Evolutionary conservation across 2,113 vertebrate species (phyloP), one percentile per base, ranked within the genome.

Genomic region (Oxygymnocypris stewartii): DNA sequence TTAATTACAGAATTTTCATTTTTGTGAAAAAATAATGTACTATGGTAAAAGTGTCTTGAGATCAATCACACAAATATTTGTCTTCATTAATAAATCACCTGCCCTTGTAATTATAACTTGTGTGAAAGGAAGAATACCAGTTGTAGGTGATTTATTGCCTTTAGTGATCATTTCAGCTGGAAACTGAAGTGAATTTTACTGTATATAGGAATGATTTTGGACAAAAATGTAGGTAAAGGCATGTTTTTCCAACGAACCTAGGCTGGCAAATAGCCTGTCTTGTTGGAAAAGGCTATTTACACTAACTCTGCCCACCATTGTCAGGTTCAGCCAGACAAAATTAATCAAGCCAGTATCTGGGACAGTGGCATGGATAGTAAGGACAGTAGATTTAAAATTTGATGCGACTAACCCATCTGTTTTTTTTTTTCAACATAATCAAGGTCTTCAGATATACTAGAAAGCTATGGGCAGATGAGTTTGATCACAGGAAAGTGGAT

Each of bases 161-260:
- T 28, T 6, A 31, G 63, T 31, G 63, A 31, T 28, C 25, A 65
- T 65, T 65, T 78, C 61, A 83, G 73, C 74, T 28, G 79, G 37
- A 73, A 73, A 71, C 78, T 85, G 59, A 67, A 76, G 75, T 85
- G 44, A 57, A 13, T 61, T 67, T 12, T 67, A 13, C 69, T 16
- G 28, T 67, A 6, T 31, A 28, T 67, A 67, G 61, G 61, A 25
- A 65, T 28, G n/a, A 13, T 65, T 25, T 65, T 65, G 61, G 20
- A 59, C 54, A 59, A 59, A 59, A 59, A 59, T 59, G 20, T 9
- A 59, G 54, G 20, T 59, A 59, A 59, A 59, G 8, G 20, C 57
- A n/a, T 61, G 57, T 61, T 61, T n/a, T 61, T 61, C 8, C 57
- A 61, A n/a, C 1, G 8, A 61, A n/a, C 20, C 2, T n/a, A 20